These are phyloP conservation scores for Ceramica pisi DNA, from an alignment of 2,888 invertebrate genomes.

Conservation along the genomic window DNA sequence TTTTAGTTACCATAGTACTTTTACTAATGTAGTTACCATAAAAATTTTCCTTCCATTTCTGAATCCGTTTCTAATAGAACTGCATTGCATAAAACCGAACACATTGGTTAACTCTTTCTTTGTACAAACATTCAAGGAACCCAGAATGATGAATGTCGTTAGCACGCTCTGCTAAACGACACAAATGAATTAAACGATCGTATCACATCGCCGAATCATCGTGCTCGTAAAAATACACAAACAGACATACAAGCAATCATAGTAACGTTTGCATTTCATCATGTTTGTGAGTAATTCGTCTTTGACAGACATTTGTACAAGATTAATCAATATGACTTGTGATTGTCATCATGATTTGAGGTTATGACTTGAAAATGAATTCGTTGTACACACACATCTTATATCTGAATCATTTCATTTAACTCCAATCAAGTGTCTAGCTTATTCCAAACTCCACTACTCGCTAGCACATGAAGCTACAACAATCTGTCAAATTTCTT, in stretches of 20 bases:
- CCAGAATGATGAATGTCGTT: slow-evolving; percentile 38
- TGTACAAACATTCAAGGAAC: slow-evolving; percentile 14
- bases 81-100: neutral
- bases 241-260: slow-evolving; percentile 16
- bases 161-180: slow-evolving; percentile 45
- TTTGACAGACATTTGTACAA: slow-evolving; percentile 11
- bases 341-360: slow-evolving; percentile 34
- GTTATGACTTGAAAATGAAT: neutral
- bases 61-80: neutral
- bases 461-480: no score
- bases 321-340: neutral
- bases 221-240: slow-evolving; percentile 56
- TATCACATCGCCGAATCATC: slow-evolving; percentile 56
- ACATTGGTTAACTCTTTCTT: slow-evolving; percentile 3
- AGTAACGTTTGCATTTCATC: slow-evolving; percentile 41
- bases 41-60: no score
- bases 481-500: no score
- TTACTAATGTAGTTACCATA: no score
- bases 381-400: neutral
- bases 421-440: no score
- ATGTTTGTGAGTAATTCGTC: slow-evolving; percentile 38
- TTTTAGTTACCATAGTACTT: no score
- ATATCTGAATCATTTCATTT: neutral
- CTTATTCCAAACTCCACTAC: no score
- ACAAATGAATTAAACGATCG: slow-evolving; percentile 59